Conservation (phyloP, 2,888 invertebrate species). For the Neelides folsomi region DNA sequence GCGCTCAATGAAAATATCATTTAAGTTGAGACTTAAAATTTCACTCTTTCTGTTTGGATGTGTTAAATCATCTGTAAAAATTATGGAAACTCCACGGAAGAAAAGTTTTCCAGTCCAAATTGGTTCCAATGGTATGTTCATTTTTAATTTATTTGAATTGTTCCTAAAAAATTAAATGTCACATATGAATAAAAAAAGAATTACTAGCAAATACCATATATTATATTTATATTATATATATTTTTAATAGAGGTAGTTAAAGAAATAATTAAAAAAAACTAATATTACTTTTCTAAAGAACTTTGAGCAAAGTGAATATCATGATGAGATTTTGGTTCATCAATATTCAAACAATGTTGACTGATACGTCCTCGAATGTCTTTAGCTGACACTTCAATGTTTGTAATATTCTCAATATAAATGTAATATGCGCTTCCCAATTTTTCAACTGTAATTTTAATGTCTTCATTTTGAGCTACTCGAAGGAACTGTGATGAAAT, state of each 20-base stretch:
- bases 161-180: too few relatives aligned
- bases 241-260: too few relatives aligned
- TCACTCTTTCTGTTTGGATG: conserved; percentile 8
- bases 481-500: conserved; percentile 15
- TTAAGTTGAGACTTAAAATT: conserved; percentile 11
- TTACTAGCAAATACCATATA: too few relatives aligned
- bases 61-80: conserved; percentile 12
- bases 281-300: too few relatives aligned
- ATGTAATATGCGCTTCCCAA: conserved; percentile 38
- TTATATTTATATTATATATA: too few relatives aligned
- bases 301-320: not conserved
- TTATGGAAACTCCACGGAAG: conserved; percentile 7
- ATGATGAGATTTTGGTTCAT: not conserved
- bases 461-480: conserved; percentile 31
- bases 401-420: conserved; percentile 44
- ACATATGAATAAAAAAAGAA: too few relatives aligned
- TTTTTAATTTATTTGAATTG: too few relatives aligned
- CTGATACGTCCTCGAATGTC: conserved; percentile 58
- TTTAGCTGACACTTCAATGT: conserved; percentile 64
- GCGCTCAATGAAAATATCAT: conserved; percentile 15
- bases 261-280: too few relatives aligned
- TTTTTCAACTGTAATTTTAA: conserved; percentile 39
- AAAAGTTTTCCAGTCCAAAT: not conserved
- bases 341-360: not conserved
- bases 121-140: too few relatives aligned